Evolutionary conservation across 2,797 vertebrate species (phyloP), one percentile per base, ranked within the genome.

Genomic region (Pteropus rufus): DNA sequence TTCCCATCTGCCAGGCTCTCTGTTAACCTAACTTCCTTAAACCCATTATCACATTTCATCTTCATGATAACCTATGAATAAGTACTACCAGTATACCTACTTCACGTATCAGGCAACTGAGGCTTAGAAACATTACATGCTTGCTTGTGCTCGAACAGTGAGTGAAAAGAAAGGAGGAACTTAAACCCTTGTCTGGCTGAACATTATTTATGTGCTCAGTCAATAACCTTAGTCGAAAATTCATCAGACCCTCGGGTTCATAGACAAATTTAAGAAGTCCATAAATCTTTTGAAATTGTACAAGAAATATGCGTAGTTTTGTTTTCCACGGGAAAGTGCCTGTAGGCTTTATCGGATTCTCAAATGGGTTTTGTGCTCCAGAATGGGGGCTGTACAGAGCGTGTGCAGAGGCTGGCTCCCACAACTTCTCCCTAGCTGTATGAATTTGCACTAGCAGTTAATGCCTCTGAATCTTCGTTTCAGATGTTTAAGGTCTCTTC

Each of bases 281-380:
- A 46, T 72, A 92, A 92, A 85, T 84, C 82, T 85, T 96, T 92
- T 76, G 69, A 79, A 92, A 95, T 0, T 34, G 29, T 58, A 75
- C 29, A 82, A 21, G 54, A 92, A 94, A 82, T 79, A 95, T 10
- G 21, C 7, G 16, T 36, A 84, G 49, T 86, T 91, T 65, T 92
- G 24, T 36, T 79, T 85, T 65, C 83, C 49, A 58, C 62, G 2
- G 54, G 39, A 90, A 94, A 82, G 46, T 31, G 10, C 54, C 31
- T 36, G 14, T 39, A 54, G 5, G n/a, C 82, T 75, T 89, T 82
- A 69, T 89, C 65, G 65, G 56, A 75, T 52, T 95, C 75, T 95
- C 85, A 82, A 39, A 36, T 58, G 69, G 44, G 11, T 52, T 91
- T 65, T 49, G 46, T 94, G 80, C 70, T 91, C 62, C 69, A 44